Base-by-base conservation (phyloP, 2,113 vertebrate species). In the Stegastes partitus region DNA sequence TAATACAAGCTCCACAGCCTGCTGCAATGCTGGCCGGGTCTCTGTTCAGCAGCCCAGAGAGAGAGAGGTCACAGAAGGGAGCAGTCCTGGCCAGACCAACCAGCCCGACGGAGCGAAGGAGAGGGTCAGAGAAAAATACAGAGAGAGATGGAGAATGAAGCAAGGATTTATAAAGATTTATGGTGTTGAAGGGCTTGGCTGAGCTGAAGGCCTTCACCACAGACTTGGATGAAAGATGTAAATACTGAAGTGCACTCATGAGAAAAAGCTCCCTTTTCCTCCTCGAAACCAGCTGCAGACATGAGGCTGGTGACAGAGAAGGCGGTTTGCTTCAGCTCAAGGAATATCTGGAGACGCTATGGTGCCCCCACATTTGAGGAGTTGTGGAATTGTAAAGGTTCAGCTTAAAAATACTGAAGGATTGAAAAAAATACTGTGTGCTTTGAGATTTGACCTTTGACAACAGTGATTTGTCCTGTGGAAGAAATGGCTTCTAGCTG, bases 121-220 rank as follows among this genome's bases (percentile, higher is more conserved):
- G 15, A 67, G 64, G 71, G 57, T 76, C 55, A 69, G 65, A 78
- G 42, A 58, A 51, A 74, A 63, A 73, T 21, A 63, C 1, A 66
- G 76, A 79, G 59, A 87, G 39, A 82, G 58, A 86, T 37, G 63
- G 67, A 82, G 37, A 68, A 44, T 26, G 66, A 62, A 71, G 26
- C 53, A 79, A 53, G 57, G 61, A 82, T 84, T 74, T 59, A 71
- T 53, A 77, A 74, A 78, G 85, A 90, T 93, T 93, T 90, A 93
- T 85, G 21, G 61, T 4, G 26, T 50, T 76, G 72, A 77, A 84
- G 70, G 15, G 63, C 69, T 84, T 87, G 82, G 78, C 87, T 73
- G 64, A 61, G 88, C 72, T 70, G 72, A 74, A 85, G 61, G 45
- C 50, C 68, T 77, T 89, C 78, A 76, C 75, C 71, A 64, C 82